These are phyloP conservation scores for Zophobas atratus DNA, from an alignment of 1,140 invertebrate genomes.

Conservation along the genomic window DNA sequence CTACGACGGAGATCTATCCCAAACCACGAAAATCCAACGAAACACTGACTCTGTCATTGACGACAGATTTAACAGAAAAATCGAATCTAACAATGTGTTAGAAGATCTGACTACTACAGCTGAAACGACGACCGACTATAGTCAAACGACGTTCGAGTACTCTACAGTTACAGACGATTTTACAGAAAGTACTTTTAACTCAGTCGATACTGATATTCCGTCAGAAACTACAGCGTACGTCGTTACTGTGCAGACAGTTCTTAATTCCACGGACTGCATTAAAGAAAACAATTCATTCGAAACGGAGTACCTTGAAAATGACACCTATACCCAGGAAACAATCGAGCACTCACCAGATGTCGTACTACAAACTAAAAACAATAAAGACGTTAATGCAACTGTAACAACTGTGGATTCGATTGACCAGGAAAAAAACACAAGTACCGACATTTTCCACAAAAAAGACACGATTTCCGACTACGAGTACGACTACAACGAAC, in stretches of 20 bases:
- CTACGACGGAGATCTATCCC: neutral
- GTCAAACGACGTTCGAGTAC: neutral
- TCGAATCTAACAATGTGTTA: conserved; percentile 21
- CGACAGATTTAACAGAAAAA: conserved; percentile 48
- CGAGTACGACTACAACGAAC: conserved; percentile 79
- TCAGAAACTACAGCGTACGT: conserved; percentile 27
- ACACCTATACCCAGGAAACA: no score
- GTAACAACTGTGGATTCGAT: neutral
- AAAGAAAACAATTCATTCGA: neutral
- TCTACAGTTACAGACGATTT: no score
- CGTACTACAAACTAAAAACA: no score
- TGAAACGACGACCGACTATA: conserved; percentile 34
- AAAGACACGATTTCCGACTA: conserved; percentile 71
- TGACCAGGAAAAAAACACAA: no score
- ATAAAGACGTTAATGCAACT: conserved; percentile 32
- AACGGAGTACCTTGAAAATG: no score
- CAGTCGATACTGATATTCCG: conserved; percentile 37
- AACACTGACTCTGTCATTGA: conserved; percentile 50
- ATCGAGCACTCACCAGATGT: no score
- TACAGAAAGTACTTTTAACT: no score
- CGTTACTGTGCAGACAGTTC: conserved; percentile 50
- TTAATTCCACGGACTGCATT: conserved; percentile 63
- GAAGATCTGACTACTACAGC: conserved; percentile 24
- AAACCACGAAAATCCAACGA: conserved; percentile 20
- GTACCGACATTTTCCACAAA: conserved; percentile 65